phyloP scores from a whole-genome alignment of 2,113 vertebrate genomes.

The Megaptera novaeangliae region DNA sequence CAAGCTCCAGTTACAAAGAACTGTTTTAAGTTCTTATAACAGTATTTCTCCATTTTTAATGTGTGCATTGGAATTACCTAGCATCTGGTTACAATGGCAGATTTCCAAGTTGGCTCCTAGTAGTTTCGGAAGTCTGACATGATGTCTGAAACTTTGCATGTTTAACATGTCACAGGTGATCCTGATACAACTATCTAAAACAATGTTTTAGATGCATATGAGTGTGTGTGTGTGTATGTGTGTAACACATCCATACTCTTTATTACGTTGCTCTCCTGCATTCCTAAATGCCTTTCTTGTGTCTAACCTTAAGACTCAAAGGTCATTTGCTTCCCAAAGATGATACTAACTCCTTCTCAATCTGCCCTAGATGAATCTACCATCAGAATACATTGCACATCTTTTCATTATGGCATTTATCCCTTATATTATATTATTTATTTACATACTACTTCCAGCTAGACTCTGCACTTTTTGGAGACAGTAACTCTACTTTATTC shows the following conservation, averaged over 20 bases:
- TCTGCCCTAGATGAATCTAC: neutral
- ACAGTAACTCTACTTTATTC: neutral
- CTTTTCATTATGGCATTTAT: neutral
- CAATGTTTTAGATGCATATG: neutral
- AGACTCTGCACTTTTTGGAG: neutral
- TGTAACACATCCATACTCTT: neutral
- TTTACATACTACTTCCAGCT: neutral
- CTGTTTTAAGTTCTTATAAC: neutral
- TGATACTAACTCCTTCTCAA: neutral
- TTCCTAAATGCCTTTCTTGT: neutral
- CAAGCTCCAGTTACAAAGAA: neutral
- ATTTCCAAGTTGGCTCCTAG: neutral
- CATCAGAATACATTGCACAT: neutral
- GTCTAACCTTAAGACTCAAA: neutral
- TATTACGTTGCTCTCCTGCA: neutral
- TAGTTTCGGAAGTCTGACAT: neutral
- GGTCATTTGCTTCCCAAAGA: neutral
- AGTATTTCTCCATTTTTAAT: neutral
- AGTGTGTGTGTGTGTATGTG: neutral
- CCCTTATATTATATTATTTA: neutral
- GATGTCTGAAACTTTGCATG: neutral
- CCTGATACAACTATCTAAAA: neutral
- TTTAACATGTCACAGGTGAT: neutral
- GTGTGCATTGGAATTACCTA: neutral
- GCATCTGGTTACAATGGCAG: neutral